These are phyloP conservation scores for Tympanuchus pallidicinctus DNA, from an alignment of 2,113 vertebrate genomes.

Conservation along the genomic window DNA sequence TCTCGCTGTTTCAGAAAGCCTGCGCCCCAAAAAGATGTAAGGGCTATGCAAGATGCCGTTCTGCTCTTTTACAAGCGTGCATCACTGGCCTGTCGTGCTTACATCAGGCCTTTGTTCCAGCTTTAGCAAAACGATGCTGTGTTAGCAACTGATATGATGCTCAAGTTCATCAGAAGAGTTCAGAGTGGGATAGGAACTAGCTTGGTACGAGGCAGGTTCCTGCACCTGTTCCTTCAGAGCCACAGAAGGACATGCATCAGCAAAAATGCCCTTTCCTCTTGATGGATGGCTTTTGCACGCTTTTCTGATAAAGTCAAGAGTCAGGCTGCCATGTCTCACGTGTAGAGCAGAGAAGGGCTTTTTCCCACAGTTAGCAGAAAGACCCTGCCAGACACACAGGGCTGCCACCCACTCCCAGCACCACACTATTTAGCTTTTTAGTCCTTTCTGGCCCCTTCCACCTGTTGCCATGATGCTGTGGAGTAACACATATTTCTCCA, in stretches of 20 bases:
- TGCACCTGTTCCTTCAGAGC: not conserved
- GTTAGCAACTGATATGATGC: not conserved
- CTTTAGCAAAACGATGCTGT: not conserved
- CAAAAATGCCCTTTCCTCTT: not conserved
- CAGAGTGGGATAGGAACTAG: not conserved
- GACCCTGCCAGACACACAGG: not conserved
- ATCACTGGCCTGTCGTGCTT: not conserved
- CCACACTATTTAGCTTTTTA: not conserved
- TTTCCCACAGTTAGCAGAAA: not conserved
- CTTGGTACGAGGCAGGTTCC: not conserved
- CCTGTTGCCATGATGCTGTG: not conserved
- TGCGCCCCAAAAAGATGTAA: not conserved
- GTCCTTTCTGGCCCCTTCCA: not conserved
- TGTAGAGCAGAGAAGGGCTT: not conserved
- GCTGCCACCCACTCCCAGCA: not conserved
- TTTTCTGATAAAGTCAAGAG: not conserved
- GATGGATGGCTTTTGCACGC: fast-evolving
- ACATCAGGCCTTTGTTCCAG: not conserved
- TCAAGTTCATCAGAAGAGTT: not conserved
- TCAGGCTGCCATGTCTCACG: not conserved
- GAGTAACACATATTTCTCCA: not conserved
- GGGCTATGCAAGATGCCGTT: not conserved
- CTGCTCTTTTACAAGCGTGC: not conserved
- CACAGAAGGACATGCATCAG: not conserved
- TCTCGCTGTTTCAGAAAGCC: not conserved